phyloP scores from a whole-genome alignment of 2,113 vertebrate genomes.

The Lasiurus borealis region DNA sequence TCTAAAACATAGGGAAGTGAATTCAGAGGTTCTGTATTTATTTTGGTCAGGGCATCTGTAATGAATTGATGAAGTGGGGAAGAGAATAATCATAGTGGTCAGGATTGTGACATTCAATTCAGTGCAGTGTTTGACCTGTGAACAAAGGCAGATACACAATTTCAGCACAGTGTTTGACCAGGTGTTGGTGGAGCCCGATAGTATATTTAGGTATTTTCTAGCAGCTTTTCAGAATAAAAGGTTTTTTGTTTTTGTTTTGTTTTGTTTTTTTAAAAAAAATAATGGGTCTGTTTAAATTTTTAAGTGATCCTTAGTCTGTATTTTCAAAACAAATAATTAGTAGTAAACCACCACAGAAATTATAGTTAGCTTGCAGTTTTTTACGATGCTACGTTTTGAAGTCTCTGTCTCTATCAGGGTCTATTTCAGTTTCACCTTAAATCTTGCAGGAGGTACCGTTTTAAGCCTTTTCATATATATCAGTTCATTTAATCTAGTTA shows the following conservation, averaged over 20 bases:
- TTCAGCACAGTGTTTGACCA: not conserved
- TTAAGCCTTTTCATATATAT: not conserved
- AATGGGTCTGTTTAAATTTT: slow-evolving; percentile 40
- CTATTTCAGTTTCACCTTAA: not conserved
- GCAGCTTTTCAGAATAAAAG: not conserved
- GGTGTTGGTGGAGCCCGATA: not conserved
- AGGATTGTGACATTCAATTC: not conserved
- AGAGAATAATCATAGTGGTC: not conserved
- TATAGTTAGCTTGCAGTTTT: slow-evolving; percentile 19
- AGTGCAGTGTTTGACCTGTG: not conserved
- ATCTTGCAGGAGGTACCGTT: not conserved
- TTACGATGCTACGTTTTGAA: slow-evolving; percentile 17
- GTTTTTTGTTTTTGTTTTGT: too few relatives aligned
- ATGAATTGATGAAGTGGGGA: not conserved
- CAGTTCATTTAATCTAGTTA: slow-evolving; percentile 42
- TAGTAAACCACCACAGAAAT: slow-evolving; percentile 25
- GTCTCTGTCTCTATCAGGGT: not conserved
- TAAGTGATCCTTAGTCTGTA: slow-evolving; percentile 9
- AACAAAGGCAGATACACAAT: not conserved
- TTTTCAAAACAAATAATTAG: slow-evolving; percentile 45
- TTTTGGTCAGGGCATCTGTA: not conserved
- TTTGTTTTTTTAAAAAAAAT: not conserved
- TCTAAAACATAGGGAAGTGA: not conserved
- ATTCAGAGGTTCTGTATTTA: slow-evolving; percentile 29
- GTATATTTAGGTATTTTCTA: slow-evolving; percentile 42